Percentiles rank a stretch among this genome's conserved stretches.
Evolutionary conservation across 2,797 vertebrate species (phyloP).

Genomic region (Pseudochirops corinnae): DNA sequence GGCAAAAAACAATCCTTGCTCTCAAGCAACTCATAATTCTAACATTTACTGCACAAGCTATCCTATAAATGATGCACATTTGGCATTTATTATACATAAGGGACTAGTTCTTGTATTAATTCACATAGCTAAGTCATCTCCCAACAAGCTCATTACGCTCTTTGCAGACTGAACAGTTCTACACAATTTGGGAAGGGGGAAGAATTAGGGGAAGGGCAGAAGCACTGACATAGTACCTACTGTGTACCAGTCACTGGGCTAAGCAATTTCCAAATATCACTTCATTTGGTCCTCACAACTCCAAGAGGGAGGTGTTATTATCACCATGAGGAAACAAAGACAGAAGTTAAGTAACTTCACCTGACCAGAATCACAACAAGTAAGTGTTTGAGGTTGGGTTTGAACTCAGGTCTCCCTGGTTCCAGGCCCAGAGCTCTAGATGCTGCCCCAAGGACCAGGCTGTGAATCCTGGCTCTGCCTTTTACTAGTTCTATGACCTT

Average conservation of each 20-base stretch:
- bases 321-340: neutral
- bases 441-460: neutral
- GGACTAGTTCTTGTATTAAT: neutral
- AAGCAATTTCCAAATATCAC: neutral
- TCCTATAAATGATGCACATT: neutral
- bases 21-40: neutral
- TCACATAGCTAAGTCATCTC: neutral
- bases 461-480: neutral
- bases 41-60: neutral
- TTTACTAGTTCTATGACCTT: too few relatives aligned
- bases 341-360: neutral
- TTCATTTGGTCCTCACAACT: neutral
- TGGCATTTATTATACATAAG: neutral
- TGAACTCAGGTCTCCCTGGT: neutral
- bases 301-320: neutral
- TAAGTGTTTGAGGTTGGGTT: neutral
- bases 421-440: neutral
- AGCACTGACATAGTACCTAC: neutral
- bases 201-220: neutral
- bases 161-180: neutral
- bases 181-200: neutral
- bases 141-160: neutral
- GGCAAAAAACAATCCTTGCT: slow-evolving; percentile 9
- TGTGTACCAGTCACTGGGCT: neutral
- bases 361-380: neutral